A percentile compares a stretch with the other conserved stretches of the same genome.
phyloP scores from a whole-genome alignment of 2,888 invertebrate species.

The Pterostichus niger region DNA sequence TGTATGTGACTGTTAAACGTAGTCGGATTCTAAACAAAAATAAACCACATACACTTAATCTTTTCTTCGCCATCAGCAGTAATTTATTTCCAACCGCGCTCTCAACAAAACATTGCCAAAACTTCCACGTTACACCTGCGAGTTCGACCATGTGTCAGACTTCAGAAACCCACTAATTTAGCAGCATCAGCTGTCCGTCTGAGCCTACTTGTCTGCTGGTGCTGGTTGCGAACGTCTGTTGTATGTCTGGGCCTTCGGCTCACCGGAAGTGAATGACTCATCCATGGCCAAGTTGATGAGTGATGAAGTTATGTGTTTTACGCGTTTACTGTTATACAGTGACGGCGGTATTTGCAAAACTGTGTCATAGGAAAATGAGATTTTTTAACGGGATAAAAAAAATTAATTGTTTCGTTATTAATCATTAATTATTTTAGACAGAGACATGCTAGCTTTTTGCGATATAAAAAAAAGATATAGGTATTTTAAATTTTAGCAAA shows the following conservation, averaged over 20 bases:
- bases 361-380: background rate
- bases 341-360: background rate
- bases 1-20: too few relatives aligned
- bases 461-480: too few relatives aligned
- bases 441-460: too few relatives aligned
- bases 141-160: background rate
- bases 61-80: too few relatives aligned
- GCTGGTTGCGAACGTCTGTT: background rate
- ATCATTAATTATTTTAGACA: too few relatives aligned
- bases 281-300: conserved; percentile 11
- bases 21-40: too few relatives aligned
- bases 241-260: background rate
- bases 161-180: conserved; percentile 4
- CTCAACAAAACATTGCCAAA: background rate
- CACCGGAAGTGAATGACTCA: conserved; percentile 18
- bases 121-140: background rate
- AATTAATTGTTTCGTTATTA: too few relatives aligned
- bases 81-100: too few relatives aligned
- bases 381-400: too few relatives aligned
- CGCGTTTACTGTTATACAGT: background rate
- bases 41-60: too few relatives aligned
- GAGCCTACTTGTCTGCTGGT: conserved; percentile 10
- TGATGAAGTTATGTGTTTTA: background rate
- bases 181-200: conserved; percentile 19
- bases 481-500: too few relatives aligned